Evolutionary conservation across 2,797 vertebrate genomes (phyloP).

Genomic region (Eupleurogrammus muticus): DNA sequence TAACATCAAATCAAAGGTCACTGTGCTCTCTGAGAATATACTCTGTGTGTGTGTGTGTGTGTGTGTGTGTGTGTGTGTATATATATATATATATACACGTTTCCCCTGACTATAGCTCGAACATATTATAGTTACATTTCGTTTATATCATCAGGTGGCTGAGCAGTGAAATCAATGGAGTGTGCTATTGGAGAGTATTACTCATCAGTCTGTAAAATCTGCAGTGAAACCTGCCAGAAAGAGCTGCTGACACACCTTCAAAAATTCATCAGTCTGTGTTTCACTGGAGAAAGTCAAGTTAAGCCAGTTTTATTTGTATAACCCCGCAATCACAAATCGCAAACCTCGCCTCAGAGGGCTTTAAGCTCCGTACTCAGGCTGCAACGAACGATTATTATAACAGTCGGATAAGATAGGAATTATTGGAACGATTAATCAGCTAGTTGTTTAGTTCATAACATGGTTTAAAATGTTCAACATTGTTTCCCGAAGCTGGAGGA

Average conservation of each 20-base stretch:
- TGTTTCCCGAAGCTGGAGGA: too few relatives aligned
- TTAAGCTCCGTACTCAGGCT: too few relatives aligned
- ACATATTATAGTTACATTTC: neutral
- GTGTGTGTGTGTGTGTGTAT: too few relatives aligned
- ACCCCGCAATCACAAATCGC: too few relatives aligned
- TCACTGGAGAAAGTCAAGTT: neutral
- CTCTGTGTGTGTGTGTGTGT: too few relatives aligned
- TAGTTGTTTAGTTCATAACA: too few relatives aligned
- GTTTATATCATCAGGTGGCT: slow-evolving; percentile 13
- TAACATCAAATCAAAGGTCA: slow-evolving; percentile 15
- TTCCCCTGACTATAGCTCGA: slow-evolving; percentile 39
- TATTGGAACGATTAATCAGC: too few relatives aligned
- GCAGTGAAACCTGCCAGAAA: slow-evolving; percentile 8
- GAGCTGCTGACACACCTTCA: slow-evolving; percentile 39
- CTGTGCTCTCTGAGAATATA: neutral
- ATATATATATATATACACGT: neutral
- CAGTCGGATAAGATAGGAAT: too few relatives aligned
- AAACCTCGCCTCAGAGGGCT: too few relatives aligned
- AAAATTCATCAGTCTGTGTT: neutral
- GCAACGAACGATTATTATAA: too few relatives aligned
- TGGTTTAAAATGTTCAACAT: too few relatives aligned
- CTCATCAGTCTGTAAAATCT: slow-evolving; percentile 19
- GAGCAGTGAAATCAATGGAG: slow-evolving; percentile 20
- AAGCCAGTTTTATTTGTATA: too few relatives aligned
- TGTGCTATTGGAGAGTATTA: slow-evolving; percentile 23